Base-by-base conservation (phyloP, 2,888 invertebrate genomes). In the Liodrosophila aerea region DNA sequence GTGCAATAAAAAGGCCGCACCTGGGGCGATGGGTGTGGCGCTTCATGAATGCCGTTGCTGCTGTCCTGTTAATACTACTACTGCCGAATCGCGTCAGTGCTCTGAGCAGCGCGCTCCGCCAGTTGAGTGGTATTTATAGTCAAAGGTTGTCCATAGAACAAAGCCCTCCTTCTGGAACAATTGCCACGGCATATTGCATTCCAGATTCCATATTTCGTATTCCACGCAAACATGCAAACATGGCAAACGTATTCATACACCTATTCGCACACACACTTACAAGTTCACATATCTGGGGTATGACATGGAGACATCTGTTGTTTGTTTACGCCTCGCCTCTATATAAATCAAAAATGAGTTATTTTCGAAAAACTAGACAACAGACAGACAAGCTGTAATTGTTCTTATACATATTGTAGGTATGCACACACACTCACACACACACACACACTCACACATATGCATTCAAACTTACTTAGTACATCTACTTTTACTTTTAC, bases 331-430 rank as follows among this genome's bases (percentile, higher is more conserved):
- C 49, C 13, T 12, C 13, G 7, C 36, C 39, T 31, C 50, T 46
- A 33, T 60, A 43, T 59, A 59, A 56, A 64, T 64, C 59, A 50
- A 46, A 46, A 46, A 33, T 31, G 67, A 62, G 51, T 49, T 56
- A 61, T 52, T 60, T 18, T 12, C 31, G 30, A 40, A 30, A 47
- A 45, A 34, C 33, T 52, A 30, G 30, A 40, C n/a, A 43, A 33
- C 13, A 11, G 3, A 7, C 8, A 7, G 4, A 12, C 13, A 13
- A 11, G 29, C 45, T 33, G 30, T 15, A 60, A 60, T 59, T 65
- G 65, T 50, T 47, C 41, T 9, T 39, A 40, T 12, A 40, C 39
- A 50, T 7, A 30, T 16, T 22, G 22, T 22, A 4, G 22, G 22
- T 4, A 22, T 12, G 12, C 13, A 2, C 3, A 8, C 18, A 31